Base-by-base conservation (phyloP, 1,140 invertebrate genomes). In the Drepana arcuata region DNA sequence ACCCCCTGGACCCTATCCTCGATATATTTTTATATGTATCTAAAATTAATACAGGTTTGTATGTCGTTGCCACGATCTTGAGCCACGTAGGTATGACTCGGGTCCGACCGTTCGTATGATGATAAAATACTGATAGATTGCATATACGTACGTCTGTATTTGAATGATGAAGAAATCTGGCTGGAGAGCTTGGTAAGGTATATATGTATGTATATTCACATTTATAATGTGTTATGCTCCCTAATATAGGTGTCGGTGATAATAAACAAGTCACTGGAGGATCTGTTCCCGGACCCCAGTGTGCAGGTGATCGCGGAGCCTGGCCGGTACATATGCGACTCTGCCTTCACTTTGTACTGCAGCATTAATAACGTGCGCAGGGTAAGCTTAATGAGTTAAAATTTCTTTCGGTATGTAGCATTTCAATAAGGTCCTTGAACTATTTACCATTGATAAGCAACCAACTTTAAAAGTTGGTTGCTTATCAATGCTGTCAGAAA, bases 261-360 rank as follows among this genome's bases (percentile, higher is more conserved):
- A 2, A 35, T 66, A 28, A 67, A 67, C 21, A 35, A 10, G 1
- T 38, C 55, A 4, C 35, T 69, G n/a, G 59, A 60, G 3, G 48
- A 64, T 10, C 37, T 48, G 7, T 64, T 69, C 28, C 62, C 50
- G 2, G 55, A 59, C 6, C 39, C 27, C 1, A 26, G 35, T 4
- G 28, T 59, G 3, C 47, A 51, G 18, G 38, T 59, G 9, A 34
- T 59, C 13, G 51, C 55, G 1, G 55, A 59, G 29, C 55, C 55
- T 6, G 55, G 55, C 2, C 41, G 59, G 28, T 69, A 69, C 24
- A 23, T 69, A 6, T 51, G 55, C 16, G 59, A 66, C 18, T 56
- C 59, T 13, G 44, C 62, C 0, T 39, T 26, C 16, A 45, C 34
- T 11, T 25, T 66, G 5, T 66, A 66, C 10, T 56, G 49, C 37